phyloP scores from a whole-genome alignment of 92 coral and sea anemone species.

The Zoanthus sociatus region DNA sequence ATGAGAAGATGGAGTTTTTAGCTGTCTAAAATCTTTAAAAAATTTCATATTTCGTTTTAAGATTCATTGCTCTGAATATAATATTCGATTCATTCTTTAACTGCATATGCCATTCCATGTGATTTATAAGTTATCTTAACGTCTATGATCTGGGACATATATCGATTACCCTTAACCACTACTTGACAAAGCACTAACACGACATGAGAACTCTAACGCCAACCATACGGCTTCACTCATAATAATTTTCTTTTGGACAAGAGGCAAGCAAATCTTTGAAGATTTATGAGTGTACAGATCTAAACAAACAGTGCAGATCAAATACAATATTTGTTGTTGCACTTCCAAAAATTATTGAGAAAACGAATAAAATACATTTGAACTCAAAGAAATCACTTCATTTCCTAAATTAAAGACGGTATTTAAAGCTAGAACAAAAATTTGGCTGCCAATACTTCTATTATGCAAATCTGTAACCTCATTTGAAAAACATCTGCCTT shows the following conservation, averaged over 20 bases:
- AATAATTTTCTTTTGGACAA: constrained; percentile 21
- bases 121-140: neutral
- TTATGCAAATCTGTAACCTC: constrained; percentile 41
- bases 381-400: neutral
- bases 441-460: constrained; percentile 32
- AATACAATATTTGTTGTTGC: neutral
- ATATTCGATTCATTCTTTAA: neutral
- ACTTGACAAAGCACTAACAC: constrained; percentile 16
- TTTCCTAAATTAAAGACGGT: constrained; percentile 1
- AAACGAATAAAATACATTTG: neutral
- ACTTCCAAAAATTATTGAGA: neutral
- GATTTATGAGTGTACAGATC: neutral
- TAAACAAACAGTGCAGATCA: neutral
- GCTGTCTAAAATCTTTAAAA: neutral
- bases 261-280: constrained; percentile 1
- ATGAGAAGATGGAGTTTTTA: neutral
- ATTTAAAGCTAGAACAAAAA: neutral
- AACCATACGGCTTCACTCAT: constrained; percentile 24
- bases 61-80: neutral
- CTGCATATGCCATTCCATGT: neutral
- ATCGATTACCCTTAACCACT: constrained; percentile 28
- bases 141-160: constrained; percentile 2
- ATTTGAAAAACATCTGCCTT: constrained; percentile 51
- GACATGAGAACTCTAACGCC: constrained; percentile 33
- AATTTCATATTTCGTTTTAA: neutral